phyloP scores from a whole-genome alignment of 1,140 invertebrate genomes.

The Zeugodacus cucurbitae region DNA sequence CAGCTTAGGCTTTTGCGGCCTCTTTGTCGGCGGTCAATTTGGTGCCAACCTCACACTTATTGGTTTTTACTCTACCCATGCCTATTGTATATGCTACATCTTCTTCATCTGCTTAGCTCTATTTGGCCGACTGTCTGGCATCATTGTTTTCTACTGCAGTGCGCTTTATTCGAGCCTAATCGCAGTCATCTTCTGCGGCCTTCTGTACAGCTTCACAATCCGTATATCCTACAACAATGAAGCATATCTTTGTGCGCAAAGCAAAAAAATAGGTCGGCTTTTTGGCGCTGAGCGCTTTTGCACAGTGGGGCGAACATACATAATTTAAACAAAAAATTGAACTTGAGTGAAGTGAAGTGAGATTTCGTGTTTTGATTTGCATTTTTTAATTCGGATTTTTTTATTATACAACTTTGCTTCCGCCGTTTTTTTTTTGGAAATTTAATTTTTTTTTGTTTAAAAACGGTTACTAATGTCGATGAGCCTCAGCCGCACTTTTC shows the following conservation, averaged over 20 bases:
- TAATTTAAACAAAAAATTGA: no score
- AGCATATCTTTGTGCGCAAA: not conserved
- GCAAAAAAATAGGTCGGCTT: not conserved
- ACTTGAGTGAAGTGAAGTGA: no score
- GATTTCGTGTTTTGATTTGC: no score
- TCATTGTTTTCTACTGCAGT: not conserved
- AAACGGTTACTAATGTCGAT: no score
- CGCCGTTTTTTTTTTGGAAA: no score
- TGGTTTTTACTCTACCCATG: not conserved
- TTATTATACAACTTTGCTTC: no score
- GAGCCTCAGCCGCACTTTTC: no score
- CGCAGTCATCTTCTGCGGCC: not conserved
- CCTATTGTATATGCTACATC: not conserved
- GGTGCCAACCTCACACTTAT: not conserved
- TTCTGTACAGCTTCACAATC: not conserved
- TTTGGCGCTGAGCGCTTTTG: not conserved
- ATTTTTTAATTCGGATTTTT: no score
- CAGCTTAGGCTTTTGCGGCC: not conserved
- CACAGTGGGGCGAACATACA: no score
- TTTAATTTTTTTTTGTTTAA: no score
- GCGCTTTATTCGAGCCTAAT: not conserved
- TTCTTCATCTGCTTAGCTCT: not conserved
- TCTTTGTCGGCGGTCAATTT: not conserved
- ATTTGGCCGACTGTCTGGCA: not conserved
- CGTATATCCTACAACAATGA: not conserved